phyloP scores from a whole-genome alignment of 2,797 vertebrate species.

The Spinus pinus region DNA sequence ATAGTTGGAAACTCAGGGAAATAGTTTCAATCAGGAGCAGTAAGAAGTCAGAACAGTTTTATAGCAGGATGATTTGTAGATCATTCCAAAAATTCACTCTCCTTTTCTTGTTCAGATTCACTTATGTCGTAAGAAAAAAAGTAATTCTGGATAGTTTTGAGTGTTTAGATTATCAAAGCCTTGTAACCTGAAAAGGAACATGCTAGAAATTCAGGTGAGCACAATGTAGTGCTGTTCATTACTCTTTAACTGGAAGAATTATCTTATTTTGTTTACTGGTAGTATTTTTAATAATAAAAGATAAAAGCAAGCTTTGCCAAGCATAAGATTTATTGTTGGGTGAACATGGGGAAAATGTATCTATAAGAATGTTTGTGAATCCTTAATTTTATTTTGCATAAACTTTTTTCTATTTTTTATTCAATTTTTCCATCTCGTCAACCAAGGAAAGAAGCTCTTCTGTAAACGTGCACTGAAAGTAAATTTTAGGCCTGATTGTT shows the following conservation, averaged over 20 bases:
- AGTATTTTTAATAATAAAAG: not conserved
- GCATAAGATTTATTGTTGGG: not conserved
- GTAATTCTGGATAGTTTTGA: not conserved
- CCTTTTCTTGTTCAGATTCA: not conserved
- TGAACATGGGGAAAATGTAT: not conserved
- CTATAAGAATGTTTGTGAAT: not conserved
- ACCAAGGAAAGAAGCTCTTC: not conserved
- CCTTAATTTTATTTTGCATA: not conserved
- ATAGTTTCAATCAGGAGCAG: not conserved
- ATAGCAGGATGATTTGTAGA: not conserved
- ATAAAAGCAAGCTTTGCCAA: not conserved
- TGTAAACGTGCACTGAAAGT: not conserved
- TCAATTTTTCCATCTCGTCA: not conserved
- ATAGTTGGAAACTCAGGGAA: not conserved
- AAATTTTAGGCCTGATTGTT: not conserved
- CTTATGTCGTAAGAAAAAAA: not conserved
- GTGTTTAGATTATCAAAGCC: not conserved
- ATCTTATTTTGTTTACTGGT: not conserved
- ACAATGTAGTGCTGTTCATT: not conserved
- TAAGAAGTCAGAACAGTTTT: not conserved
- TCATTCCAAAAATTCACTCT: not conserved
- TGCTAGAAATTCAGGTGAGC: not conserved
- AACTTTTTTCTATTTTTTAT: not conserved
- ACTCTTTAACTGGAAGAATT: not conserved
- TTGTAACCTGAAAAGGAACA: not conserved